A percentile compares a stretch with the other conserved stretches of the same genome.
Conservation (phyloP, 2,888 invertebrate species). For the Ochropleura leucogaster region DNA sequence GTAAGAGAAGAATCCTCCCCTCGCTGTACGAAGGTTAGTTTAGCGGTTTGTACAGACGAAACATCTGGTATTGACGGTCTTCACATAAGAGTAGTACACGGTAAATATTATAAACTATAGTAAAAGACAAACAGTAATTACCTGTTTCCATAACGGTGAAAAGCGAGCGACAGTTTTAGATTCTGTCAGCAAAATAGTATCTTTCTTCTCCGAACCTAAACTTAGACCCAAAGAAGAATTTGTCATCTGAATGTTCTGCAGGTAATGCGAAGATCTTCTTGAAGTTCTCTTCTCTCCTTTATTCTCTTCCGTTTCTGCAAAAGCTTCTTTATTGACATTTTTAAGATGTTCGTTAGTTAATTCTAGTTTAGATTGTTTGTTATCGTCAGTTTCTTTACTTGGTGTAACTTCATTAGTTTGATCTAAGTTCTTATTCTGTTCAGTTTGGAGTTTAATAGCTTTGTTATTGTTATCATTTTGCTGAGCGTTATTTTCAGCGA, state of each 20-base stretch:
- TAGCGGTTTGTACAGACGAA: no score
- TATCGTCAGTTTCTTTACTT: conserved; percentile 37
- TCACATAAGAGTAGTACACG: no score
- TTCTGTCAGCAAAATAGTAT: conserved; percentile 74
- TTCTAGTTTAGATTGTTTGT: conserved; percentile 38
- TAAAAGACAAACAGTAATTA: conserved; percentile 54
- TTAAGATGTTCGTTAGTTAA: conserved; percentile 35
- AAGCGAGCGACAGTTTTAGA: conserved; percentile 83
- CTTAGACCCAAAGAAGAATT: conserved; percentile 75
- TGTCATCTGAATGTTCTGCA: conserved; percentile 80
- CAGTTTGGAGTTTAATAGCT: conserved; percentile 8
- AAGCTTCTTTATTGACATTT: conserved; percentile 39
- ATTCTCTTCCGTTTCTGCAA: conserved; percentile 47
- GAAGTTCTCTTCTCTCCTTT: conserved; percentile 57
- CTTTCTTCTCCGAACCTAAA: conserved; percentile 77
- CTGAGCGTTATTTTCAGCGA: conserved; percentile 15
- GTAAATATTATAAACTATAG: background rate
- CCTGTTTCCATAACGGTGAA: conserved; percentile 88
- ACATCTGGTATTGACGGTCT: no score
- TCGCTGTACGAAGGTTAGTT: no score
- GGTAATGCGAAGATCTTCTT: conserved; percentile 74
- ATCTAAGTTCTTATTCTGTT: conserved; percentile 25
- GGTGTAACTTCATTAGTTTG: conserved; percentile 19
- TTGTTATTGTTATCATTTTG: conserved; percentile 23
- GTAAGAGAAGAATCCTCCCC: no score